Evolutionary conservation across 2,113 vertebrate genomes (phyloP).

Genomic region (Platichthys stellatus): DNA sequence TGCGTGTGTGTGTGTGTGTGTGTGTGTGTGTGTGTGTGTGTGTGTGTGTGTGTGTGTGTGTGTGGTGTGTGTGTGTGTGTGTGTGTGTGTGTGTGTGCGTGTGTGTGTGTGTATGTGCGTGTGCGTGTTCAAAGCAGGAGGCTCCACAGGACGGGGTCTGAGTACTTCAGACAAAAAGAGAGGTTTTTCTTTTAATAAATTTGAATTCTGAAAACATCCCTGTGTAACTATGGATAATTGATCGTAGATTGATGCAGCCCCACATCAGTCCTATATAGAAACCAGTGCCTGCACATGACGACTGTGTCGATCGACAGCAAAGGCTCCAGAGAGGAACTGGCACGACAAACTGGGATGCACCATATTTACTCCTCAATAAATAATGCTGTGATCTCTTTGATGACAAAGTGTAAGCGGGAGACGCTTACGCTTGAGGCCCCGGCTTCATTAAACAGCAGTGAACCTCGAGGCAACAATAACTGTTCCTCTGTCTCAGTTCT

Average conservation of each 20-base stretch:
- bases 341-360: not conserved
- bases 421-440: conserved; percentile 32
- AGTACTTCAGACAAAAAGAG: not conserved
- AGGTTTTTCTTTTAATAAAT: not conserved
- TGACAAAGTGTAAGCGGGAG: conserved; percentile 45
- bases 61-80: too few species aligned
- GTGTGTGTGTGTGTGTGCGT: too few species aligned
- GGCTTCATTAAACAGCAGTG: conserved; percentile 57
- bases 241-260: not conserved
- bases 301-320: not conserved
- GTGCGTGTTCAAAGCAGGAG: not conserved
- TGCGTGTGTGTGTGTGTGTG: too few species aligned
- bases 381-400: conserved; percentile 59
- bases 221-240: too few species aligned
- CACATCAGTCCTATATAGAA: not conserved
- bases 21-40: too few species aligned
- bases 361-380: conserved; percentile 39
- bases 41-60: too few species aligned
- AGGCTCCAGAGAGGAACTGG: conserved; percentile 3
- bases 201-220: too few species aligned
- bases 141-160: not conserved
- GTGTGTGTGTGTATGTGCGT: too few species aligned
- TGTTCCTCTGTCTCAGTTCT: conserved; percentile 27
- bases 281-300: not conserved
- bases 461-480: conserved; percentile 45